These are phyloP conservation scores for Saturnia pavonia DNA, from an alignment of 2,888 invertebrate genomes.

Conservation along the genomic window DNA sequence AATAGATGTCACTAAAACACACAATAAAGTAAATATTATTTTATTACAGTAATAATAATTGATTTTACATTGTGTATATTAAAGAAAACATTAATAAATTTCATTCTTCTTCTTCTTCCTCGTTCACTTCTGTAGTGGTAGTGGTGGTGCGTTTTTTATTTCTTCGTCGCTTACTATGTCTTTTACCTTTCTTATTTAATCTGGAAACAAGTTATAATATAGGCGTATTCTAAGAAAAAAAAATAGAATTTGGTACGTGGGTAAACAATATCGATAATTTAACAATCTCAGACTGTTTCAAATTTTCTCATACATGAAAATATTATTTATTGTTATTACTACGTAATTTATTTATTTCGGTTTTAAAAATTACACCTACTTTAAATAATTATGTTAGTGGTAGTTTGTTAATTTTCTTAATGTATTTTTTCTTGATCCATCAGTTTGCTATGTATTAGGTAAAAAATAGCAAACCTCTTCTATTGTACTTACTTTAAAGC, in stretches of 20 bases:
- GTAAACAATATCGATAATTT: background rate
- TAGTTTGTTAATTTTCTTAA: too few species aligned
- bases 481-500: too few species aligned
- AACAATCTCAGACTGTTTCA: too few species aligned
- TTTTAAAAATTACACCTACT: too few species aligned
- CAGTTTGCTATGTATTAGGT: too few species aligned
- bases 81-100: constrained; percentile 7
- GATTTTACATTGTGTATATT: background rate
- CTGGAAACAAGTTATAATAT: constrained; percentile 15
- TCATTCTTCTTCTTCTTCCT: constrained; percentile 49
- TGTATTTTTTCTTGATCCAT: too few species aligned
- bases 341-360: too few species aligned
- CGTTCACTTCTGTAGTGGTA: constrained; percentile 46
- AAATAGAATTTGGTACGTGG: background rate
- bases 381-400: too few species aligned
- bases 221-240: constrained; percentile 18
- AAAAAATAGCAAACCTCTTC: too few species aligned
- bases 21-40: background rate
- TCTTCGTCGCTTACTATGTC: constrained; percentile 52
- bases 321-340: too few species aligned
- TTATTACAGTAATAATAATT: background rate
- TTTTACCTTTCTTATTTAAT: constrained; percentile 49
- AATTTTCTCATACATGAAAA: too few species aligned
- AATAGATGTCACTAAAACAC: constrained; percentile 18
- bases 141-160: constrained; percentile 42